Evolutionary conservation across 2,113 vertebrate species (phyloP).

Genomic region (Aptenodytes forsteri): DNA sequence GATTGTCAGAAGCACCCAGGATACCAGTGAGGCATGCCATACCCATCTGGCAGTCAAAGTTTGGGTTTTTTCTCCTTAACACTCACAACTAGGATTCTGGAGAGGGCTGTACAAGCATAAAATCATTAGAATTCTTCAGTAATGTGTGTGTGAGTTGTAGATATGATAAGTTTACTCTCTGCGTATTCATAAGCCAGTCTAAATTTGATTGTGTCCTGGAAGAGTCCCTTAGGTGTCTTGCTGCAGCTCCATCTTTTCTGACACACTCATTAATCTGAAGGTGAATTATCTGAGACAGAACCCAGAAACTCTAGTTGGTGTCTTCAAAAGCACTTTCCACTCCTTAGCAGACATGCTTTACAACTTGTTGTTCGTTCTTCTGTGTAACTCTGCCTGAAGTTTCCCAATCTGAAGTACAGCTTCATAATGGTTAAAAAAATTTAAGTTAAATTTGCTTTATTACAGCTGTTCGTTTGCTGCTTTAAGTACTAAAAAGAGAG

Average conservation of each 20-base stretch:
- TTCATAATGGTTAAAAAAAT: background rate
- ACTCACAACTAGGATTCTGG: background rate
- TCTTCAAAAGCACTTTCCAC: background rate
- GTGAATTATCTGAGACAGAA: background rate
- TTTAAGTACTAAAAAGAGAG: background rate
- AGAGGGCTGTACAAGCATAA: background rate
- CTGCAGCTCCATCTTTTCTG: background rate
- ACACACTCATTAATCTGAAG: background rate
- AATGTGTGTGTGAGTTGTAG: background rate
- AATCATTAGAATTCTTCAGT: background rate
- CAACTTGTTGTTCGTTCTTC: background rate
- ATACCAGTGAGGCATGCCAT: background rate
- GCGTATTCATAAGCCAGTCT: background rate
- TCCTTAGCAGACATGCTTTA: background rate
- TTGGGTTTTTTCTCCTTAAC: background rate
- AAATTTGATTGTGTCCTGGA: background rate
- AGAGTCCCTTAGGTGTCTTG: background rate
- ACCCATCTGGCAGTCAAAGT: background rate
- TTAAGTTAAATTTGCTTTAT: background rate
- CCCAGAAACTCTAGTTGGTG: background rate
- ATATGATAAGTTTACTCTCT: background rate
- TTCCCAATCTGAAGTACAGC: background rate
- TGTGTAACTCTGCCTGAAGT: background rate
- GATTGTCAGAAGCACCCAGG: background rate
- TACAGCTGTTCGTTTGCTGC: background rate